A percentile compares a stretch with the other conserved stretches of the same genome.
Evolutionary conservation across 1,140 invertebrate species (phyloP).

Genomic region (Thaumetopoea pityocampa): DNA sequence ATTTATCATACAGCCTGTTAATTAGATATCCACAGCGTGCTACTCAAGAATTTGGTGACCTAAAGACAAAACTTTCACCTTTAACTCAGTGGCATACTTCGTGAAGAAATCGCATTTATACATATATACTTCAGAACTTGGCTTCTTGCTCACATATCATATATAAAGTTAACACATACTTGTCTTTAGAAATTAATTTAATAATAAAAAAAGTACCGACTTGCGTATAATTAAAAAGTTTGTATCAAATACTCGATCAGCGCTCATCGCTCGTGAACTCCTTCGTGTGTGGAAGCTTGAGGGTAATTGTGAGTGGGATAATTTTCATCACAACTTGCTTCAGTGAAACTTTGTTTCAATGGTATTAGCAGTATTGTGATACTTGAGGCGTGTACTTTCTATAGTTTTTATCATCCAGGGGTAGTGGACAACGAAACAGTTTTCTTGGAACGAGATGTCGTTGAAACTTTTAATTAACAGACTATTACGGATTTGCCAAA

Average conservation of each 20-base stretch:
- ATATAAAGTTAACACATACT: conserved; percentile 63
- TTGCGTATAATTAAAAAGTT: conserved; percentile 37
- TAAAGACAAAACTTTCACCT: conserved; percentile 46
- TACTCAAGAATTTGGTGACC: conserved; percentile 39
- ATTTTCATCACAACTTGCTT: conserved; percentile 11
- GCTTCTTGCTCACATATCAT: conserved; percentile 52
- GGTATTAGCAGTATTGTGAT: conserved; percentile 5
- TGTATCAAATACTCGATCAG: conserved; percentile 8
- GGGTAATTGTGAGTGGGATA: conserved; percentile 4
- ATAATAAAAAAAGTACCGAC: conserved; percentile 42
- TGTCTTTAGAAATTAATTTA: conserved; percentile 63
- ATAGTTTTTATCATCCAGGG: conserved; percentile 11
- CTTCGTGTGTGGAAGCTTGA: conserved; percentile 2
- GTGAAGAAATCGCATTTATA: conserved; percentile 68
- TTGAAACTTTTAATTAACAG: conserved; percentile 16
- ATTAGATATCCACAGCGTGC: conserved; percentile 5
- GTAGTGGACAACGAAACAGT: conserved; percentile 5
- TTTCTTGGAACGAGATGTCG: conserved; percentile 12
- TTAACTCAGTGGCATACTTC: conserved; percentile 56
- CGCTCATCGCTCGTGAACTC: conserved; percentile 10
- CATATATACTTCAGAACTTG: conserved; percentile 62
- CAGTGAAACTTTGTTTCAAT: conserved; percentile 10
- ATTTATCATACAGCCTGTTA: neutral
- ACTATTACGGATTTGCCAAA: conserved; percentile 8
- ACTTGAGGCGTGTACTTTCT: conserved; percentile 2